Evolutionary conservation across 1,140 invertebrate genomes (phyloP).

Genomic region (Drosophila ficusphila): DNA sequence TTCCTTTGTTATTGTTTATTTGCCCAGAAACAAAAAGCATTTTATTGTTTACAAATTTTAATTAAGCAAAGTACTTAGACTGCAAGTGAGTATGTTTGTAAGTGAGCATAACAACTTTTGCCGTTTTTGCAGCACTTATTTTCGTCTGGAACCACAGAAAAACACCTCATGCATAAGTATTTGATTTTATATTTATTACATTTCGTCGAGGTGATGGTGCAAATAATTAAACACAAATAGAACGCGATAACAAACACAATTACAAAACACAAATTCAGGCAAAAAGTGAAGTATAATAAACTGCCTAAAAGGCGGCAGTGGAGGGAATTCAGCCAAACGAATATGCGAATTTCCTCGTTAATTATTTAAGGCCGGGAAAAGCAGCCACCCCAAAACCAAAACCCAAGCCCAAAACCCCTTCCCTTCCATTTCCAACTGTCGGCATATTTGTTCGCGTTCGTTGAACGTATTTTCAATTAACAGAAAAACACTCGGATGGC

Average conservation of each 20-base stretch:
- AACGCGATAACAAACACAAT: conserved; percentile 40
- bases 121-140: not conserved
- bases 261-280: conserved; percentile 34
- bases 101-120: conserved; percentile 2
- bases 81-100: not conserved
- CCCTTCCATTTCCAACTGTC: conserved; percentile 11
- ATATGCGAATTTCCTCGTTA: conserved; percentile 50
- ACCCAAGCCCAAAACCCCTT: not conserved
- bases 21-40: conserved; percentile 3
- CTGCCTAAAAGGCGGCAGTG: conserved; percentile 36
- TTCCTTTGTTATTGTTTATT: not conserved
- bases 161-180: conserved; percentile 12
- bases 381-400: not conserved
- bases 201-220: conserved; percentile 43
- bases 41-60: conserved; percentile 9
- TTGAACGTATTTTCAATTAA: conserved; percentile 79
- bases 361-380: conserved; percentile 62
- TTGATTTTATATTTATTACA: conserved; percentile 43
- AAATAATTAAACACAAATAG: conserved; percentile 54
- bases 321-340: not conserved
- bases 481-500: conserved; percentile 52
- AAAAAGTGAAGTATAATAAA: conserved; percentile 48
- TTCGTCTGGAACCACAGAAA: not conserved
- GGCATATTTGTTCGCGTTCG: conserved; percentile 62
- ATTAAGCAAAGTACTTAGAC: conserved; percentile 19